These are phyloP conservation scores for Asarcornis scutulata DNA, from an alignment of 2,113 vertebrate species.

Conservation along the genomic window DNA sequence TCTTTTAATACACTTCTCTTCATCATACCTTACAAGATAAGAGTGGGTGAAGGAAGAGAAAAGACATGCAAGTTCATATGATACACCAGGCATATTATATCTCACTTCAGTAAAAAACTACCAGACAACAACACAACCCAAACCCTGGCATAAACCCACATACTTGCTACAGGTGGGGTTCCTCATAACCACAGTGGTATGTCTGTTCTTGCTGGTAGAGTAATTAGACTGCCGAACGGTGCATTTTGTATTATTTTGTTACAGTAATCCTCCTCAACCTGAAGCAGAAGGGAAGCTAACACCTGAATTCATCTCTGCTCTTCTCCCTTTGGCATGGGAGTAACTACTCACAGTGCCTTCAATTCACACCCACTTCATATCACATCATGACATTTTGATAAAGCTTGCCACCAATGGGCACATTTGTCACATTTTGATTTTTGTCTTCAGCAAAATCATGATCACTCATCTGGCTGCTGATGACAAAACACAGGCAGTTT, in stretches of 20 bases:
- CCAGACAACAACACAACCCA: background rate
- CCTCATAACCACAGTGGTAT: background rate
- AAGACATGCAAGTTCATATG: constrained; percentile 40
- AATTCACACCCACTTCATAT: background rate
- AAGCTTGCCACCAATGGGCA: background rate
- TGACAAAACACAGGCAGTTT: background rate
- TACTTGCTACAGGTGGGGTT: background rate
- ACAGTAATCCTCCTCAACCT: background rate
- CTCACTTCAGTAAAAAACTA: background rate
- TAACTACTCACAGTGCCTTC: background rate
- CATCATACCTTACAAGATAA: constrained; percentile 89
- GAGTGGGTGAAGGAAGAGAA: constrained; percentile 69
- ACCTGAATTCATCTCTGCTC: background rate
- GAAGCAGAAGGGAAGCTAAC: background rate
- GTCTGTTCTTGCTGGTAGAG: background rate
- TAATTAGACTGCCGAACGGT: background rate
- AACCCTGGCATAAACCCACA: background rate
- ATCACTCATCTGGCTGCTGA: background rate
- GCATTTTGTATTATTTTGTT: background rate
- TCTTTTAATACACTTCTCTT: constrained; percentile 87
- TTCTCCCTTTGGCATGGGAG: background rate
- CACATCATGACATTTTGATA: background rate
- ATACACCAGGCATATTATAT: background rate
- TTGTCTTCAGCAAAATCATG: background rate
- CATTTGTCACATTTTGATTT: background rate